Percentiles rank a stretch among this genome's conserved stretches.
phyloP scores from a whole-genome alignment of 2,113 vertebrate genomes.

The Clarias batrachus region DNA sequence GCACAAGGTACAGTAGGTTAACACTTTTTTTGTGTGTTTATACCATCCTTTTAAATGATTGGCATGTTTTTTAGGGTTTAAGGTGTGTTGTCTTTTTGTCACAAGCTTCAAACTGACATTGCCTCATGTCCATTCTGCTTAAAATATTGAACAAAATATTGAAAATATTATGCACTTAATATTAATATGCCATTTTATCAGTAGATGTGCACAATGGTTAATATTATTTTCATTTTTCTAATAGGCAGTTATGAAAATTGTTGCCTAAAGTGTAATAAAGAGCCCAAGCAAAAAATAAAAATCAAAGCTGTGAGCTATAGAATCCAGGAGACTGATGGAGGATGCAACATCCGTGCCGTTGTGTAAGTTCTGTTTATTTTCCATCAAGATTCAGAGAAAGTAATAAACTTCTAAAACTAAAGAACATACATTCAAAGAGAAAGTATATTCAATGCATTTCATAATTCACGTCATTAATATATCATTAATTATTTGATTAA shows the following conservation, averaged over 20 bases:
- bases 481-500: background rate
- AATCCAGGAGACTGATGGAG: conserved; percentile 71
- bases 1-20: conserved; percentile 67
- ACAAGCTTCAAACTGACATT: no score
- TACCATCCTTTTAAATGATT: background rate
- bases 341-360: conserved; percentile 71
- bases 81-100: background rate
- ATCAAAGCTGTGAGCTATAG: conserved; percentile 50
- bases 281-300: rapidly evolving
- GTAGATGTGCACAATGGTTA: background rate
- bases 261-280: conserved; percentile 55
- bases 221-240: background rate
- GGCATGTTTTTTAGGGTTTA: background rate
- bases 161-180: background rate
- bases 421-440: background rate
- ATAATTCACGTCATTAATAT: background rate
- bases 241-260: conserved; percentile 71
- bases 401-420: background rate
- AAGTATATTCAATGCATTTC: background rate
- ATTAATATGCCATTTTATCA: background rate
- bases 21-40: background rate
- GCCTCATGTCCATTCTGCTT: background rate
- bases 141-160: background rate
- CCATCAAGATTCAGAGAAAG: background rate
- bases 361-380: conserved; percentile 64